Base-by-base conservation (phyloP, 2,888 invertebrate genomes). In the Heliconius ethilla region DNA sequence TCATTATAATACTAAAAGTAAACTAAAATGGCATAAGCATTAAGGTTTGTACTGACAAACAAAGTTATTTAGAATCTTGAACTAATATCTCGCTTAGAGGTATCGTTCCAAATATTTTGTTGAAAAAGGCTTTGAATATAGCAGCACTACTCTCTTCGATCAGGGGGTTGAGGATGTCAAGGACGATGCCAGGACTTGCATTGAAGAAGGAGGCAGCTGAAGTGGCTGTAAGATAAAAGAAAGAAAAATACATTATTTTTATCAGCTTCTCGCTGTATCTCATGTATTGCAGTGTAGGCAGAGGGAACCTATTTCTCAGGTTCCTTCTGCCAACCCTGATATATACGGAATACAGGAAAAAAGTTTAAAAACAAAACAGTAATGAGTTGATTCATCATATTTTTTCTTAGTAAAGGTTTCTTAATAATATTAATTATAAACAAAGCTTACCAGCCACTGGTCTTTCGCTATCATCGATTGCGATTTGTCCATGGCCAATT, bases 121-220 rank as follows among this genome's bases (percentile, higher is more conserved):
- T 95, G 70, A 94, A 88, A 83, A 96, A 93, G 2, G 95, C 94
- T 84, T 95, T 95, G 81, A 95, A 93, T 67, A 97, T 94, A 11
- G 96, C 95, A 0, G 95, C 95, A 0, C 95, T 92, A 0, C 96
- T 96, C 82, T 97, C 96, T 75, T 96, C 96, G 70, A 96, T 95
- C 63, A 97, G 95, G 0, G 97, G 97, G 85, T 95, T 96, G 63
- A 97, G 90, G 72, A 97, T 96, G 82, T 97, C 96, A 88, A 97
- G 89, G 6, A 97, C 95, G 13, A 95, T 90, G 75, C 95, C 92
- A 0, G 96, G 96, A 85, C 96, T 96, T 79, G 96, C 95, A 84
- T 97, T 96, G 94, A 96, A 96, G 93, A 97, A 97, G 9, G 95
- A 92, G 1, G 95, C 94, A n/a, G 96, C 96, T 55, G 96, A 95